Percentiles rank a stretch among this genome's conserved stretches.
phyloP scores from a whole-genome alignment of 2,797 vertebrate genomes.

The Chiloscyllium punctatum region DNA sequence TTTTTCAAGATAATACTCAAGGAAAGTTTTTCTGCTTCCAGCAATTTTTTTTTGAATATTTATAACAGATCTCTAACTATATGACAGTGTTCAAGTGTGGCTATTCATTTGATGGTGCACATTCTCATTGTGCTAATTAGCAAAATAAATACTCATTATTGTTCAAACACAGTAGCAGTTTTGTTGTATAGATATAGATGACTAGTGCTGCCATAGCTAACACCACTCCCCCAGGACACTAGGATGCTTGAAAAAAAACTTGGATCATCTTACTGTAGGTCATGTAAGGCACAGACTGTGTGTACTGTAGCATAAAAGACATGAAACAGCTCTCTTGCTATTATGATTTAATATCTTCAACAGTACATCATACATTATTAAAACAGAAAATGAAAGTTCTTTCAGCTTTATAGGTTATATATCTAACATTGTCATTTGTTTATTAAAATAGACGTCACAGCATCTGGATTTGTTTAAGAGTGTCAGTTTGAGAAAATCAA shows the following conservation, averaged over 20 bases:
- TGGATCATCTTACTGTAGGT: neutral
- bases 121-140: slow-evolving; percentile 1
- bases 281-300: neutral
- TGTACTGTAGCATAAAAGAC: neutral
- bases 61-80: neutral
- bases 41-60: neutral
- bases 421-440: neutral
- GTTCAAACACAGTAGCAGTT: neutral
- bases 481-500: neutral
- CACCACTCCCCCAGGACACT: neutral
- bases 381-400: neutral
- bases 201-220: neutral
- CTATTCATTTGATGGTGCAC: neutral
- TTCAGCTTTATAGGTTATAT: neutral
- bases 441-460: neutral
- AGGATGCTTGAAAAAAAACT: neutral
- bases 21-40: neutral
- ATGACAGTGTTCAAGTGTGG: neutral
- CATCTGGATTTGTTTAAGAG: neutral
- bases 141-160: slow-evolving; percentile 7
- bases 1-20: neutral
- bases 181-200: slow-evolving; percentile 29
- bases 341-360: slow-evolving; percentile 12
- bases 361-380: neutral
- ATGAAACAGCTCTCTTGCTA: neutral